Conservation (phyloP, 2,113 vertebrate species). For the Apteryx owenii region DNA sequence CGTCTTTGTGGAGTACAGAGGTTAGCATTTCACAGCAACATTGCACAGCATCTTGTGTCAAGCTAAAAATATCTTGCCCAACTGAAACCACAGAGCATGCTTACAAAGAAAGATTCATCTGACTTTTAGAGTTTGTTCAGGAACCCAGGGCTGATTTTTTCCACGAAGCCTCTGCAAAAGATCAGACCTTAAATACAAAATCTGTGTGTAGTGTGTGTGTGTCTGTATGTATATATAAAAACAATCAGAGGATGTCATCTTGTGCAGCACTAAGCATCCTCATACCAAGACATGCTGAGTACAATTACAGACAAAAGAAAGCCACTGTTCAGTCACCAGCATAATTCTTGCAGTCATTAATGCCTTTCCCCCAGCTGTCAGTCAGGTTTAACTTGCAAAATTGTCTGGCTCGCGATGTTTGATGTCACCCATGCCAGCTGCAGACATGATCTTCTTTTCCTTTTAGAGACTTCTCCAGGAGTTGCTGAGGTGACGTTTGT, state of each 20-base stretch:
- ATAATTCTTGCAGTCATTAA: background rate
- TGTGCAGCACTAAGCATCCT: background rate
- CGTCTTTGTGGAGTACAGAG: accelerated
- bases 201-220: background rate
- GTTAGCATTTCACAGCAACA: background rate
- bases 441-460: background rate
- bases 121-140: background rate
- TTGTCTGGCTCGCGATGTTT: background rate
- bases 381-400: background rate
- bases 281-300: background rate
- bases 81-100: background rate
- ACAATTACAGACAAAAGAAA: background rate
- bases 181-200: background rate
- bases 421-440: background rate
- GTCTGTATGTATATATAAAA: background rate
- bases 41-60: background rate
- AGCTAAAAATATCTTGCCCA: background rate
- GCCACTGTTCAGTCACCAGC: background rate
- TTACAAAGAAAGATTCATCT: background rate
- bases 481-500: slow-evolving; percentile 88
- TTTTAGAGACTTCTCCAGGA: slow-evolving; percentile 90
- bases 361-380: background rate
- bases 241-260: background rate
- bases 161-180: background rate
- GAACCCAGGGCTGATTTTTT: background rate